Evolutionary conservation across 2,888 invertebrate species (phyloP), one percentile per base, ranked within the genome.

Genomic region (Ochlodes sylvanus): DNA sequence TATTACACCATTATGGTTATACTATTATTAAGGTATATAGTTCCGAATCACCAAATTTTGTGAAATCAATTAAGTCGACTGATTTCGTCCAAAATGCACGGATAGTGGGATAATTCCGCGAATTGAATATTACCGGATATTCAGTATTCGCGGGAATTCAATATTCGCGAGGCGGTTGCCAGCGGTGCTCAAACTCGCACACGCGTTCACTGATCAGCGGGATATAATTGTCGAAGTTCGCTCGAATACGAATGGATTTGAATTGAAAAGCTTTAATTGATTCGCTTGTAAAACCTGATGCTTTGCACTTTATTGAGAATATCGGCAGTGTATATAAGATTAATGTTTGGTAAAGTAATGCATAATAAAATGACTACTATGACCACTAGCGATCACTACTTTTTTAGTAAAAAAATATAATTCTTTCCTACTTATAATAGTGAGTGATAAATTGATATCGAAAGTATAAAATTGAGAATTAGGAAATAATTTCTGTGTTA

Each of bases 31-130:
- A n/a, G n/a, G n/a, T 27, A 5, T 47, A n/a, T 32, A 7, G n/a
- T 34, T 64, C 21, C 32, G 34, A 64, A 56, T 57, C n/a, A 47
- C 1, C 14, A 44, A 47, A 64, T 64, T 47, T 38, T 47, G 47
- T 64, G 47, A 64, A 64, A 63, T 56, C n/a, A 44, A 64, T 64
- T 63, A 47, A 47, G 44, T 44, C 47, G 10, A 44, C 17, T 47
- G 47, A 47, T 57, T 34, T 42, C 32, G 34, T 32, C 34, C 44
- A 57, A 64, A 64, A 32, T 55, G 47, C 38, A 34, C 19, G 50
- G 19, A 50, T 57, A 50, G 34, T 61, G 64, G 44, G 56, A 56
- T 56, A 57, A 64, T 64, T 38, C 19, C 15, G n/a, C 44, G n/a
- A 58, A 47, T 60, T 60, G 42, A 61, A 64, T 38, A 57, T 57